phyloP scores from a whole-genome alignment of 2,797 vertebrate species.

The Hylomyscus alleni region DNA sequence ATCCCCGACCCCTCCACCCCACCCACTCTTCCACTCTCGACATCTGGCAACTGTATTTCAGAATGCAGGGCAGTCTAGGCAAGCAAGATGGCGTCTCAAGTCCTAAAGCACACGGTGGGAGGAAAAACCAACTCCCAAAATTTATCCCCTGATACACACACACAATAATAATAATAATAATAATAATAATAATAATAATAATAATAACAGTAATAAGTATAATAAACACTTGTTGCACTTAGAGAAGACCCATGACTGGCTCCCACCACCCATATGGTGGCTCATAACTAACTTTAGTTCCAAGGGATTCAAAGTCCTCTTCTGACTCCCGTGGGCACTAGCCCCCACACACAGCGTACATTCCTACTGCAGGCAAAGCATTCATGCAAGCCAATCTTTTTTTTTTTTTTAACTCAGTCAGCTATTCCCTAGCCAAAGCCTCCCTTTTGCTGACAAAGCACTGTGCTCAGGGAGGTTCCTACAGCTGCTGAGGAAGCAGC shows the following conservation, averaged over 20 bases:
- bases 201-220: neutral
- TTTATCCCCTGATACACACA: neutral
- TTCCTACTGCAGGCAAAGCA: neutral
- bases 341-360: neutral
- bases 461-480: neutral
- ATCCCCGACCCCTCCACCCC: too few relatives aligned
- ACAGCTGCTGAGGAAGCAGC: neutral
- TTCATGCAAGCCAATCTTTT: neutral
- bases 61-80: neutral
- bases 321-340: neutral
- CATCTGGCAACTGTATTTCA: neutral
- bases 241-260: neutral
- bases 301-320: neutral
- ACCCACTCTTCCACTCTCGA: too few relatives aligned
- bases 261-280: neutral
- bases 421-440: neutral
- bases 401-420: neutral
- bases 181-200: neutral
- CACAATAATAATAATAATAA: neutral
- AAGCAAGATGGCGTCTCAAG: neutral
- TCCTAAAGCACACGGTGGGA: neutral
- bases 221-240: too few relatives aligned
- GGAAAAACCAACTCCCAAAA: neutral
- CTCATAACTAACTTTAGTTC: neutral
- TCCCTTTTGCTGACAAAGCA: neutral